Percentiles rank a stretch among this genome's conserved stretches.
These are phyloP conservation scores for Plebejus argus DNA, from an alignment of 2,888 invertebrate genomes.

Conservation along the genomic window DNA sequence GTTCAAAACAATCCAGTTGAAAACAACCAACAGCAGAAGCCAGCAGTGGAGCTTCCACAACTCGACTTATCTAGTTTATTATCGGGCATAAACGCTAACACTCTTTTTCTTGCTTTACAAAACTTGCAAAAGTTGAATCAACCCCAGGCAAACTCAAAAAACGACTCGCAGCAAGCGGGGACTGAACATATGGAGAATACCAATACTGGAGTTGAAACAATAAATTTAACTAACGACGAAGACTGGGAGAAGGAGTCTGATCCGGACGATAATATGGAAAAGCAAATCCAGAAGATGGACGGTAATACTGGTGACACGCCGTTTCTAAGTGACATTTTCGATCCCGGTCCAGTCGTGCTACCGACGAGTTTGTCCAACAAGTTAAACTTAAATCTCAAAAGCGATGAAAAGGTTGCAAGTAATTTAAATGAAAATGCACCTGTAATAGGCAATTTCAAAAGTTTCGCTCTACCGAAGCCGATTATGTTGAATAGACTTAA, in stretches of 20 bases:
- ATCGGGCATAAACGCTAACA: conserved; percentile 68
- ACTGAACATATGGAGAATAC: conserved; percentile 27
- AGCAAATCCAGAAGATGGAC: conserved; percentile 62
- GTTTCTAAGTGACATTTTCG: conserved; percentile 76
- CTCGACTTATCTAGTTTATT: conserved; percentile 63
- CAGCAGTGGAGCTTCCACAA: conserved; percentile 43
- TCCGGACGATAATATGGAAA: conserved; percentile 66
- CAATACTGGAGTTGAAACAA: conserved; percentile 55
- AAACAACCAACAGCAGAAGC: conserved; percentile 30
- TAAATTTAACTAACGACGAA: conserved; percentile 72
- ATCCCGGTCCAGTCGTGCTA: conserved; percentile 65
- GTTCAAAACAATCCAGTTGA: conserved; percentile 34
- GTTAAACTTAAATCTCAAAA: conserved; percentile 60
- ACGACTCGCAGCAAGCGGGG: conserved; percentile 38
- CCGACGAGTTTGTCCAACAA: conserved; percentile 58
- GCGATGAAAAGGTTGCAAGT: conserved; percentile 49
- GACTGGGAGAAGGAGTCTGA: conserved; percentile 72
- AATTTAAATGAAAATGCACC: conserved; percentile 61
- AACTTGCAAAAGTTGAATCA: conserved; percentile 67
- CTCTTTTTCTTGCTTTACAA: conserved; percentile 67
- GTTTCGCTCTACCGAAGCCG: conserved; percentile 76
- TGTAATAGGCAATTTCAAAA: conserved; percentile 75
- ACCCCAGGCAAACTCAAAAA: conserved; percentile 39
- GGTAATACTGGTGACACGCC: conserved; percentile 68
- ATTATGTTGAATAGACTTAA: conserved; percentile 73